These are phyloP conservation scores for Phocides pigmalion DNA, from an alignment of 1,140 invertebrate species.

Conservation along the genomic window DNA sequence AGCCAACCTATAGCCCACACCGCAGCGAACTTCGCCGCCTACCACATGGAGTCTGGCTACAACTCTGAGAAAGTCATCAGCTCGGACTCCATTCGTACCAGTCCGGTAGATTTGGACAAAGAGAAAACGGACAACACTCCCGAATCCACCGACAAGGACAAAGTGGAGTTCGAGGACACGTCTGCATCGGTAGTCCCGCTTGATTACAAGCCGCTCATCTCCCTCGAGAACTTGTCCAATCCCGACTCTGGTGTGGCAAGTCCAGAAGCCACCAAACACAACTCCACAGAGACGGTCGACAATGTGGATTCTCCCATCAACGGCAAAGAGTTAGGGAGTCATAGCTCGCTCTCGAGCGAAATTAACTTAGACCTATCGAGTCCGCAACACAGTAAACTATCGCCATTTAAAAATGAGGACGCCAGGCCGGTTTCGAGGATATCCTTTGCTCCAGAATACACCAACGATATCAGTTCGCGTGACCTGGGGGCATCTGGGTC, in stretches of 20 bases:
- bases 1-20: constrained; percentile 65
- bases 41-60: constrained; percentile 87
- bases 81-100: constrained; percentile 78
- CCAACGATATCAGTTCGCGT: constrained; percentile 66
- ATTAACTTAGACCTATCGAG: constrained; percentile 83
- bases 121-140: constrained; percentile 84
- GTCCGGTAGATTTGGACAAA: constrained; percentile 79
- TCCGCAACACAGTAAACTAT: constrained; percentile 63
- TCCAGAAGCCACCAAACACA: constrained; percentile 82
- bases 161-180: constrained; percentile 56
- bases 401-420: constrained; percentile 68
- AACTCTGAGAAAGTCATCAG: constrained; percentile 87
- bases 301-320: constrained; percentile 77
- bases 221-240: constrained; percentile 75
- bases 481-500: constrained; percentile 69
- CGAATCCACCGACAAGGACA: constrained; percentile 83
- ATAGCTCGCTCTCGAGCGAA: constrained; percentile 83
- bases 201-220: constrained; percentile 71
- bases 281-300: constrained; percentile 79
- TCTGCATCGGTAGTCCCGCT: constrained; percentile 63
- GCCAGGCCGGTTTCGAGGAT: constrained; percentile 82
- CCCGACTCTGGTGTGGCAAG: constrained; percentile 84
- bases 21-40: constrained; percentile 75
- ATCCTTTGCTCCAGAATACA: constrained; percentile 75
- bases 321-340: constrained; percentile 75